Evolutionary conservation across 1,140 invertebrate species (phyloP), one percentile per base, ranked within the genome.

Genomic region (Mizuhopecten yessoensis): DNA sequence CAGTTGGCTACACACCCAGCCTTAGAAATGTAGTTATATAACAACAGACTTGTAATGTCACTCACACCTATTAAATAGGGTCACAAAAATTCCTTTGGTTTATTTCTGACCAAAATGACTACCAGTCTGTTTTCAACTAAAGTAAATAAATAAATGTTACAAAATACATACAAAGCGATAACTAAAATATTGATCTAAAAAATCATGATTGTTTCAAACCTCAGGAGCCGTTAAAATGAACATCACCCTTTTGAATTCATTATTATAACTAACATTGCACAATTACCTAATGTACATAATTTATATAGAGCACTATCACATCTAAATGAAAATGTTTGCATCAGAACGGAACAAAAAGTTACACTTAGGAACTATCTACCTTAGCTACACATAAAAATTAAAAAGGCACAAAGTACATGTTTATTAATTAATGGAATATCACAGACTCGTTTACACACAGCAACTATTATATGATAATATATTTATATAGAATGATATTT

Each of bases 91-190:
- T 0, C 57, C 29, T 75, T 75, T 23, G 57, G 23, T 57, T 20
- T 11, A 20, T 57, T 20, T 20, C 23, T 20, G 17, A 57, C 57
- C 3, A 45, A 45, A 45, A 45, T 45, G 42, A 75, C 57, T 75
- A 29, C n/a, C 5, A 29, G 11, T 75, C 57, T 75, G 57, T 75
- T n/a, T 17, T 29, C n/a, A 75, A 75, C 57, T 29, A 75, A 75
- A n/a, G 1, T n/a, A 75, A 75, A 75, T 75, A 75, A 75, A 75
- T 75, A 75, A 75, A 75, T 29, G 23, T 75, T 75, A 75, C n/a
- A 75, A 29, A 45, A 45, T 45, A 45, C 9, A 1, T 17, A 45
- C 17, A 45, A 9, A 3, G n/a, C 29, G 29, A 29, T 75, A 29
- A 49, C n/a, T 29, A 29, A 75, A 75, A 75, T 29, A 29, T 7